Conservation (phyloP, 2,797 vertebrate species). For the Pangasius mekongensis region DNA sequence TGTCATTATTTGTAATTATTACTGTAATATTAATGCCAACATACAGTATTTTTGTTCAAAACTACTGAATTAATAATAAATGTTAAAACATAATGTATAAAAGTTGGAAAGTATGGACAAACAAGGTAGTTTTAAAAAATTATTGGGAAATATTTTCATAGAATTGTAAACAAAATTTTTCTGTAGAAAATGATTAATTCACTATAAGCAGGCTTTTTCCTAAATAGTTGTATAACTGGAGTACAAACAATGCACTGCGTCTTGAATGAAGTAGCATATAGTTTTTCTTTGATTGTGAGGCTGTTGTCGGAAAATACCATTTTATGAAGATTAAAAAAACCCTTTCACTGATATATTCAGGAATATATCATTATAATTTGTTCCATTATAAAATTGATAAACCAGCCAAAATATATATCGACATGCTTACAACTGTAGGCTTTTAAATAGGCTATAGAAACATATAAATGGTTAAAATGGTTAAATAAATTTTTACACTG, state of each 20-base stretch:
- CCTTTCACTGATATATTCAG: background rate
- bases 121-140: background rate
- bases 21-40: background rate
- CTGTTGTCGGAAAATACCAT: background rate
- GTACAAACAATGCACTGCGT: background rate
- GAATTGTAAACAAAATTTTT: background rate
- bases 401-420: background rate
- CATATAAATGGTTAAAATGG: too few relatives aligned
- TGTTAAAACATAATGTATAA: background rate
- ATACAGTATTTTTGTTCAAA: background rate
- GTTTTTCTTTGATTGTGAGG: background rate
- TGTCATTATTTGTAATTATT: background rate
- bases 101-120: background rate
- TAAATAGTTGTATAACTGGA: background rate
- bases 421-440: too few relatives aligned
- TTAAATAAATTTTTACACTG: background rate
- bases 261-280: background rate
- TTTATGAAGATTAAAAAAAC: background rate
- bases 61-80: background rate
- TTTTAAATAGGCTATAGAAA: background rate
- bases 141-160: background rate
- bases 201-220: background rate
- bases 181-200: background rate
- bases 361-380: background rate
- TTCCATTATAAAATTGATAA: background rate